Base-by-base conservation (phyloP, 2,113 vertebrate genomes). In the Sminthopsis crassicaudata region DNA sequence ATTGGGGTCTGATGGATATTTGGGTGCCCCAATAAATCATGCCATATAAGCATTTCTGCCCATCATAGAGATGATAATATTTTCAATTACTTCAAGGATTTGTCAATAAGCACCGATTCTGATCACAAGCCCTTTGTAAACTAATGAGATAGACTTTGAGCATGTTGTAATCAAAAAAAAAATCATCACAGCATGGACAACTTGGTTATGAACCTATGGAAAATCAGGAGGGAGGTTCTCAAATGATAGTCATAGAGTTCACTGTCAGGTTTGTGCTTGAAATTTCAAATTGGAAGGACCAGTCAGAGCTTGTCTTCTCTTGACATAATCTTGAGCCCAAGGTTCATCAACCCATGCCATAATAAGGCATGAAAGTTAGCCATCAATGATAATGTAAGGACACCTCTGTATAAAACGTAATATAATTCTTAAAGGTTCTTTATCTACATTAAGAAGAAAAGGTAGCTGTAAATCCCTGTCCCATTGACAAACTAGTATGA, bases 341-440 rank as follows among this genome's bases (percentile, higher is more conserved):
- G 22, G 36, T n/a, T 16, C 67, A n/a, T 1, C 1, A 76, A 36
- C 60, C 30, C 7, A 24, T 54, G 53, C 4, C 4, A 23, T 54
- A 23, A 22, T 54, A 42, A 84, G 67, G n/a, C 67, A 84, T 42
- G 14, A 84, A 84, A 84, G n/a, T 84, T 84, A 84, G n/a, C 22
- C 16, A 9, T 91, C 55, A 95, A 92, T 93, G 42, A 57, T 53
- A 14, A 16, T 60, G 26, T 46, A 9, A 14, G 52, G 88, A 93
- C 23, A 90, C 53, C 53, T 48, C 16, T 84, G 6, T 52, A n/a
- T 57, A 95, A 97, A 94, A 76, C 92, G 24, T 91, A 52, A 11
- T n/a, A 22, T 51, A 11, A 84, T 30, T 52, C 27, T 92, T 88
- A 92, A 94, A n/a, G 93, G 25, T 60, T 91, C 48, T 60, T 94